Evolutionary conservation across 2,888 invertebrate genomes (phyloP).

Genomic region (Hololepta plana): DNA sequence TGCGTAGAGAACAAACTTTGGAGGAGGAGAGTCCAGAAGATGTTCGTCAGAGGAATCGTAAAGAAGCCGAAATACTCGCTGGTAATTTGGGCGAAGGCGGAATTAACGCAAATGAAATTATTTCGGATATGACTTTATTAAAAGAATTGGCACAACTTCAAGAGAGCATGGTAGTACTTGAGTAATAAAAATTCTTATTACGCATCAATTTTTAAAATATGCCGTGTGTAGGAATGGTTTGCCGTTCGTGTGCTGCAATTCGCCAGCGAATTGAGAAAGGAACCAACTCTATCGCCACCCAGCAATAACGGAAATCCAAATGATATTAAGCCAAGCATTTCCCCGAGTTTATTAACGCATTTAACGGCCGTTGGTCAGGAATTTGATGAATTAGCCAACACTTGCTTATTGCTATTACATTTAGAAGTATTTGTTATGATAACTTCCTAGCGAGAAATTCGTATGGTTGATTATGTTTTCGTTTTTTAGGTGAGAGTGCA

Average conservation of each 20-base stretch:
- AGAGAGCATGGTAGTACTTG: constrained; percentile 60
- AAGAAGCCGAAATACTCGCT: constrained; percentile 86
- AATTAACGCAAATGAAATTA: constrained; percentile 67
- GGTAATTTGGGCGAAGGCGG: constrained; percentile 75
- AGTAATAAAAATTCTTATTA: constrained; percentile 5
- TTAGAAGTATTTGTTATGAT: constrained; percentile 46
- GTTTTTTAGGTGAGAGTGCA: constrained; percentile 65
- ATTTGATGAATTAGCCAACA: constrained; percentile 79
- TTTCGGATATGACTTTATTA: constrained; percentile 66
- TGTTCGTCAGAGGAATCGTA: constrained; percentile 56
- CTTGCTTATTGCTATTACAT: constrained; percentile 79
- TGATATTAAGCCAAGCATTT: constrained; percentile 25
- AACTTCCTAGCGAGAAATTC: not conserved
- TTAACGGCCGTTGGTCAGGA: constrained; percentile 53
- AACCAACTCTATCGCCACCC: constrained; percentile 26
- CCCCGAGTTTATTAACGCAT: constrained; percentile 41
- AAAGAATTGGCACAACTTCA: constrained; percentile 76
- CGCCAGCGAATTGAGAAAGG: constrained; percentile 35
- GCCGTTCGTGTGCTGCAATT: constrained; percentile 44
- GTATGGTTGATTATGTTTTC: not conserved
- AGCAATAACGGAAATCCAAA: constrained; percentile 21
- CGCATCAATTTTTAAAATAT: too few relatives aligned
- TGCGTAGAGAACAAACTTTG: constrained; percentile 32
- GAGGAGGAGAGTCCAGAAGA: constrained; percentile 67
- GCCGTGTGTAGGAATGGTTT: constrained; percentile 60